phyloP scores from a whole-genome alignment of 2,113 vertebrate genomes.

The Scomber japonicus region DNA sequence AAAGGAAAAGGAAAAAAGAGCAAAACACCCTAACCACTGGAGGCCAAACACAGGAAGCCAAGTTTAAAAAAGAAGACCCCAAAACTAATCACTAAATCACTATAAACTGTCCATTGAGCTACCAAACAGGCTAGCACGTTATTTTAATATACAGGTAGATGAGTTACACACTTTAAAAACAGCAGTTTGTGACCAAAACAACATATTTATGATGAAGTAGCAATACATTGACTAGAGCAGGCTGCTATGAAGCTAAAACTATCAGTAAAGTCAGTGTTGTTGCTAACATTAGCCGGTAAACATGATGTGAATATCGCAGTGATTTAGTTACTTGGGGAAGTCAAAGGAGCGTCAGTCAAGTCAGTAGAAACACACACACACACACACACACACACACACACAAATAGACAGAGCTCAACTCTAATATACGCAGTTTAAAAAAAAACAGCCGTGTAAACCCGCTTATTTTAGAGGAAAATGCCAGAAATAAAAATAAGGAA shows the following conservation, averaged over 20 bases:
- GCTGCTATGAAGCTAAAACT: background rate
- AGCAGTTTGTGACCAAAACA: too few species aligned
- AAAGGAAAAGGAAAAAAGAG: too few species aligned
- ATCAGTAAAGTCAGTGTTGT: background rate
- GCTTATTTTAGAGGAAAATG: background rate
- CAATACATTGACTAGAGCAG: background rate
- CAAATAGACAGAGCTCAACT: background rate
- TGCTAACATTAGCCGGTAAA: too few species aligned
- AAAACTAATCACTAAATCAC: too few species aligned
- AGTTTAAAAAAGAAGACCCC: too few species aligned
- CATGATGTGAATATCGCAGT: background rate
- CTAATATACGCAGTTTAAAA: background rate
- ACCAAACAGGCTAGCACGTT: too few species aligned
- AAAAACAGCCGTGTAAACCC: background rate
- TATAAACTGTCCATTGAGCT: too few species aligned
- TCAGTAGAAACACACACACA: background rate
- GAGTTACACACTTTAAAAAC: too few species aligned
- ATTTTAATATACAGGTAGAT: too few species aligned
- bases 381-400: too few species aligned
- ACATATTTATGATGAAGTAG: background rate
- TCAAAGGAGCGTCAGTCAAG: conserved; percentile 3
- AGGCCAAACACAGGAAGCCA: too few species aligned
- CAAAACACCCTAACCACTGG: too few species aligned
- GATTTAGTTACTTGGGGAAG: background rate
- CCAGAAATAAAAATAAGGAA: background rate